Base-by-base conservation (phyloP, 2,888 invertebrate species). In the Mechanitis mazaeus region DNA sequence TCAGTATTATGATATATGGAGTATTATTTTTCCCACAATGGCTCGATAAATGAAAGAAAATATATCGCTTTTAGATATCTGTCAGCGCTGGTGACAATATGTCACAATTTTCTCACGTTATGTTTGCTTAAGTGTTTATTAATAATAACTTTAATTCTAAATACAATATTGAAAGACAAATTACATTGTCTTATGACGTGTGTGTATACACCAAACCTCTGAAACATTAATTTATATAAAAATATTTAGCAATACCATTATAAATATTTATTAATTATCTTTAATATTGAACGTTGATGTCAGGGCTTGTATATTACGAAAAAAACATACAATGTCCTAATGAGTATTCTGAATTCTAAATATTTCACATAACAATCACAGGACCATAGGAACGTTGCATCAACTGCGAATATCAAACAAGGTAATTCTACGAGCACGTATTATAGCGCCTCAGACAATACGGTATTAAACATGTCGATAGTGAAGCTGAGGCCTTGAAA, bases 51-150 rank as follows among this genome's bases (percentile, higher is more conserved):
- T 71, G 72, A 70, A 69, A 64, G 71, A 71, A 72, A 67, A 70
- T 72, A 66, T 78, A 76, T 73, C 72, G 69, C 73, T 75, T 56
- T 58, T 61, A 57, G 50, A 63, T 64, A 58, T 59, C 31, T 46
- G 45, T 53, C 60, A 70, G 69, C 72, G 75, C 65, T 67, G 63
- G 74, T 72, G 69, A 73, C 71, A 76, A 82, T 84, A 85, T 87
- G 84, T 83, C 83, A 85, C 75, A 71, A 77, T 82, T 83, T 84
- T 87, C 85, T 82, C 85, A 86, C 84, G 81, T 83, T 81, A 76
- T 55, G 47, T 35, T 45, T n/a, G 28, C 46, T 58, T 33, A 38
- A 57, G 73, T 70, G 72, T 64, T 64, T 55, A 64, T 63, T 64
- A 61, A 47, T 63, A 61, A 61, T 60, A 60, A 46, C 58, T 60